These are phyloP conservation scores for Catalaphyllia jardinei DNA, from an alignment of 64 coral and sea anemone genomes.

Conservation along the genomic window DNA sequence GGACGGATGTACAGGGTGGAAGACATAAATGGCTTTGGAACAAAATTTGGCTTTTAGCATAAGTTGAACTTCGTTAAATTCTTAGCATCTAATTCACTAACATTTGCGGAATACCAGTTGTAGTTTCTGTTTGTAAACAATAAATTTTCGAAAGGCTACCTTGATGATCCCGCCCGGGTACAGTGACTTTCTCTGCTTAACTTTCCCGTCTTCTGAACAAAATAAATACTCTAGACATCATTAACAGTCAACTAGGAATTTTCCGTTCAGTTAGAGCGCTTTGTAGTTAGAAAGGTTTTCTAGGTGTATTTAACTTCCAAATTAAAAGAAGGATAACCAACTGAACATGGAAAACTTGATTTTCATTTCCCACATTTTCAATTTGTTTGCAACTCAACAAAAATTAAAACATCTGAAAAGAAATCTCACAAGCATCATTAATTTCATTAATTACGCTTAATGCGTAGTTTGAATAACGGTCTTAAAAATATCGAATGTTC, in stretches of 20 bases:
- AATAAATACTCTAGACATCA: conserved; percentile 34
- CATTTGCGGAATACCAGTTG: not conserved
- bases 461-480: not conserved
- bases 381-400: not conserved
- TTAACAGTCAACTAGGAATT: not conserved
- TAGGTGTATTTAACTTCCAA: not conserved
- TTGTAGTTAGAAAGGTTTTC: not conserved
- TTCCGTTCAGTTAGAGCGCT: not conserved
- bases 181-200: conserved; percentile 14
- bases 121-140: conserved; percentile 5
- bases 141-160: not conserved
- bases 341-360: not conserved
- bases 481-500: not conserved
- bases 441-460: not conserved
- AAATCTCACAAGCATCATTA: not conserved
- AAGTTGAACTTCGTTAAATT: not conserved
- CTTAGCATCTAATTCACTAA: not conserved
- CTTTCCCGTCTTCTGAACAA: not conserved
- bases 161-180: not conserved
- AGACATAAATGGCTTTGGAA: not conserved
- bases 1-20: no score
- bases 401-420: not conserved
- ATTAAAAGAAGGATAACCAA: not conserved
- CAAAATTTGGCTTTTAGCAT: not conserved
- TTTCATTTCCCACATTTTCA: not conserved